Evolutionary conservation across 2,888 invertebrate genomes (phyloP), one percentile per base, ranked within the genome.

Genomic region (Drosophila imparisetae): DNA sequence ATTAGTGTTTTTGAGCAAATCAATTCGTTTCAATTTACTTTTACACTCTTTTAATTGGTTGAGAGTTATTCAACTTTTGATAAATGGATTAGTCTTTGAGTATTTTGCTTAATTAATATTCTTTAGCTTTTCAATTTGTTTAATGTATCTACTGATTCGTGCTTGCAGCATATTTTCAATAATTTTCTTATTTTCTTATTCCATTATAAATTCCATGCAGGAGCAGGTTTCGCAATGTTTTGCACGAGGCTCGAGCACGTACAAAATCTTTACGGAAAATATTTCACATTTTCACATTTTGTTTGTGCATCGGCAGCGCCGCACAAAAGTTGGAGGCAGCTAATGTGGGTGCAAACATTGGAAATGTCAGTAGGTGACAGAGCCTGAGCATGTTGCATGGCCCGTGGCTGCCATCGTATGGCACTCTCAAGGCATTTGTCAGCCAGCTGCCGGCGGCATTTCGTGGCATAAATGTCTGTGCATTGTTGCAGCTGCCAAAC

Each of bases 381-480:
- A 50, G 84, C 63, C 83, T 80, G 78, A 78, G 80, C 78, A 86
- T 78, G 73, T 61, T 49, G 38, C 55, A 54, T 63, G 77, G 67
- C 69, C 30, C 45, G 8, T 27, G 53, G 62, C 55, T 53, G 73
- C 54, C 62, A 34, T 48, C 64, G 67, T 21, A 52, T 69, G 66
- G 77, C 74, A 54, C 75, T 76, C 83, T 77, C 76, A 76, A 78
- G 84, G 72, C 84, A 85, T 86, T 85, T 85, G 80, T 67, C 80
- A 76, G 84, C 73, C 83, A 77, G 80, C 73, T 75, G 87, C 78
- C 82, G 65, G 50, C 79, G 82, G 87, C 86, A 72, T 64, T 69
- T 72, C 71, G 57, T 86, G 83, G 83, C 83, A 85, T 85, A 85
- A 85, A 85, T 87, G 88, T 77, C 83, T 68, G 81, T 68, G 75